Base-by-base conservation (phyloP, 2,888 invertebrate genomes). In the Drosophila ustulata region DNA sequence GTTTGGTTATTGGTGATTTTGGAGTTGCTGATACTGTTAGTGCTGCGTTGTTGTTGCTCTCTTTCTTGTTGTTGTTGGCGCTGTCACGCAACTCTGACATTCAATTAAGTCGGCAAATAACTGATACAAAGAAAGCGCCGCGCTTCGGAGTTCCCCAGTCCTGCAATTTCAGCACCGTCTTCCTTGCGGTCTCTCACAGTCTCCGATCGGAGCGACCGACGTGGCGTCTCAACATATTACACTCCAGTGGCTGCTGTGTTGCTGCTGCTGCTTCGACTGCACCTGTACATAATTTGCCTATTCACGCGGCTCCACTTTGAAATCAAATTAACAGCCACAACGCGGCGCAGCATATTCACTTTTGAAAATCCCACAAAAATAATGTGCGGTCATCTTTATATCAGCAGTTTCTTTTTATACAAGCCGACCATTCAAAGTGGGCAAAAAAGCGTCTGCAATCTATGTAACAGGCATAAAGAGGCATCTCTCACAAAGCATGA, bases 221-320 rank as follows among this genome's bases (percentile, higher is more conserved):
- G 34, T 37, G 11, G 39, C 53, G 53, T 66, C 52, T 71, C 80
- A 72, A 74, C 76, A 76, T 76, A 76, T 76, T 73, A 78, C 71
- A 73, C 65, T 66, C 47, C 82, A 68, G 70, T 59, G 71, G 68
- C 66, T 51, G 61, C 55, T 55, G 50, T 34, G 32, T 2, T 11
- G 32, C 11, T 11, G 34, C 34, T 37, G n/a, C 39, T 39, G 6
- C 39, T 13, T 13, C 39, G 55, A 66, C 51, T 78, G 75, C 78
- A 78, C 82, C 75, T 87, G 80, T 76, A 68, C 71, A 72, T 75
- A 81, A 85, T 85, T 81, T 85, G 81, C 88, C 88, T 85, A 85
- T 85, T 88, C 85, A 85, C 71, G 81, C 75, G 77, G 79, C 80
- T 71, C 52, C 69, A 64, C 78, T 84, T 84, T 87, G 84, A 87